phyloP scores from a whole-genome alignment of 2,888 invertebrate genomes.

The Drosophila merina region DNA sequence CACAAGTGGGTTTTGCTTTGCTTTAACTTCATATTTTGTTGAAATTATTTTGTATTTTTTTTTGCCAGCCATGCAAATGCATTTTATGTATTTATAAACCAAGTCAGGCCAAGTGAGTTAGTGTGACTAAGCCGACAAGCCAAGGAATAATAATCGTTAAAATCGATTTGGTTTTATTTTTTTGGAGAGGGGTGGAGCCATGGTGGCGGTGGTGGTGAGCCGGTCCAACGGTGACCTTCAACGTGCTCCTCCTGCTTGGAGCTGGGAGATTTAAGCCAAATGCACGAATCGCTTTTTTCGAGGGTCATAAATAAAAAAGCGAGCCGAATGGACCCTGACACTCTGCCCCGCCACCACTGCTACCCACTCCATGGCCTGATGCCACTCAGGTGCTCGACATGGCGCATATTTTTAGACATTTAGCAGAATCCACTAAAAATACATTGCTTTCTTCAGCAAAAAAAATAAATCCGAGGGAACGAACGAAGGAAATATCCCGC shows the following conservation, averaged over 20 bases:
- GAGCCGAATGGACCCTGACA: slow-evolving; percentile 31
- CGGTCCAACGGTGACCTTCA: slow-evolving; percentile 66
- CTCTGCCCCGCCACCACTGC: not conserved
- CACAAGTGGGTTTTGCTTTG: slow-evolving; percentile 46
- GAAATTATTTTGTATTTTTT: slow-evolving; percentile 1
- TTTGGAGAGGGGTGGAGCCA: slow-evolving; percentile 1
- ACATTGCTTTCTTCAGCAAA: slow-evolving; percentile 60
- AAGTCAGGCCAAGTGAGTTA: slow-evolving; percentile 19
- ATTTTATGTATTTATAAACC: slow-evolving; percentile 69
- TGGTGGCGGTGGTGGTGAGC: slow-evolving; percentile 27
- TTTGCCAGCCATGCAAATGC: slow-evolving; percentile 55
- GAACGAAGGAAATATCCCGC: slow-evolving; percentile 22
- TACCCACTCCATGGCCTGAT: slow-evolving; percentile 5
- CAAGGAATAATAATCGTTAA: slow-evolving; percentile 70
- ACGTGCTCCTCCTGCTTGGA: slow-evolving; percentile 15
- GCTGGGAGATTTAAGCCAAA: slow-evolving; percentile 44
- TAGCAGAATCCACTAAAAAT: slow-evolving; percentile 75
- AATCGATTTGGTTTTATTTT: slow-evolving; percentile 63
- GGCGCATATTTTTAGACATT: slow-evolving; percentile 74
- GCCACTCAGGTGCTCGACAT: slow-evolving; percentile 52
- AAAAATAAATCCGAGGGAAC: slow-evolving; percentile 25
- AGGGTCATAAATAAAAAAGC: slow-evolving; percentile 74
- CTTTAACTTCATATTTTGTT: slow-evolving; percentile 4
- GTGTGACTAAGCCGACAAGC: slow-evolving; percentile 54
- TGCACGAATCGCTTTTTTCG: slow-evolving; percentile 53